phyloP scores from a whole-genome alignment of 2,888 invertebrate species.

The Drosophila mulleri region DNA sequence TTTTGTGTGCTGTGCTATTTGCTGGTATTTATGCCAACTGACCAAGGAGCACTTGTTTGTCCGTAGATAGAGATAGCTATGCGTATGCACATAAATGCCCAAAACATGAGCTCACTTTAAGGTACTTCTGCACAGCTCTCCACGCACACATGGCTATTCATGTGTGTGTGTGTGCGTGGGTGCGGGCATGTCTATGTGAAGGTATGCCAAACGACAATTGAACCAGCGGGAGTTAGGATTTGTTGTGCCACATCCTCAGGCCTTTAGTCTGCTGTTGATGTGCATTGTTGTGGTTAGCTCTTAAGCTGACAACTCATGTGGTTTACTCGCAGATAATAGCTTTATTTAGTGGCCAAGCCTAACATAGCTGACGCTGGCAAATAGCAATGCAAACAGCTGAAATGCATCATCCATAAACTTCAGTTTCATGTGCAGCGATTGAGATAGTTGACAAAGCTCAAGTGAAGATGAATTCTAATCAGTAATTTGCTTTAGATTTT shows the following conservation, averaged over 20 bases:
- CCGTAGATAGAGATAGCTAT: slow-evolving; percentile 16
- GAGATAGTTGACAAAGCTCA: neutral
- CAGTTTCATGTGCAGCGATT: neutral
- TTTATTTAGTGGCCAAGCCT: neutral
- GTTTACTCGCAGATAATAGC: slow-evolving; percentile 13
- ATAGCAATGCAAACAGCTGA: neutral
- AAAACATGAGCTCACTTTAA: slow-evolving; percentile 55
- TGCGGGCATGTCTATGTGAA: slow-evolving; percentile 18
- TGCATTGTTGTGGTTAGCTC: slow-evolving; percentile 40
- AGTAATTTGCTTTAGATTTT: neutral
- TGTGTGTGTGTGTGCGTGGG: neutral
- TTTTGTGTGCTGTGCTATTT: slow-evolving; percentile 24
- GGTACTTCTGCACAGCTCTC: slow-evolving; percentile 13
- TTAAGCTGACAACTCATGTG: slow-evolving; percentile 30
- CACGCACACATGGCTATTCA: neutral
- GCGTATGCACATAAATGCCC: slow-evolving; percentile 39
- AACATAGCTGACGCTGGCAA: slow-evolving; percentile 13
- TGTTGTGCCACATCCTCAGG: slow-evolving; percentile 30
- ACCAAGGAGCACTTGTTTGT: slow-evolving; percentile 48
- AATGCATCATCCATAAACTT: neutral
- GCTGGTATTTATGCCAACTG: slow-evolving; percentile 46
- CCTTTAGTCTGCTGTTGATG: slow-evolving; percentile 15
- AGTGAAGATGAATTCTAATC: neutral
- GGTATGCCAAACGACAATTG: slow-evolving; percentile 35
- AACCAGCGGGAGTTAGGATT: slow-evolving; percentile 32